Evolutionary conservation across 2,113 vertebrate species (phyloP).

Genomic region (Trogon melanurus): DNA sequence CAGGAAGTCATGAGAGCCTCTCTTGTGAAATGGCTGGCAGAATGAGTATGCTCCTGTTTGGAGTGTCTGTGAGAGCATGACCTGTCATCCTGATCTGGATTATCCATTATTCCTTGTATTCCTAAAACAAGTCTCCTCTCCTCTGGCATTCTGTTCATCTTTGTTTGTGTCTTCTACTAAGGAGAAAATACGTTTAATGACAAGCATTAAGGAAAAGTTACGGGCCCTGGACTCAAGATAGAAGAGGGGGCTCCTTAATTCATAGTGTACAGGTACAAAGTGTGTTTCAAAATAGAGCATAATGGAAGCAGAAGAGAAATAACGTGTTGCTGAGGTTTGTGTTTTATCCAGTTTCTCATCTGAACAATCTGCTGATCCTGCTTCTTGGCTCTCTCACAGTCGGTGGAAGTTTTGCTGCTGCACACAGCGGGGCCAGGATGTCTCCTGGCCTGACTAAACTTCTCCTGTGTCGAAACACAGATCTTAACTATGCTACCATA

Average conservation of each 20-base stretch:
- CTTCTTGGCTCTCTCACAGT: neutral
- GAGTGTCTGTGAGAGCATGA: constrained; percentile 23
- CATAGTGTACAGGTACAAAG: neutral
- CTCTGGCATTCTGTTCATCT: neutral
- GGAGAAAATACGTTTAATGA: neutral
- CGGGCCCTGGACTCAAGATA: neutral
- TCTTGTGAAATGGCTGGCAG: constrained; percentile 56
- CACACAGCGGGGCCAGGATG: neutral
- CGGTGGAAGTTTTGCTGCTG: neutral
- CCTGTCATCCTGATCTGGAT: constrained; percentile 53
- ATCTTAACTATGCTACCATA: neutral
- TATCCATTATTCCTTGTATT: constrained; percentile 16
- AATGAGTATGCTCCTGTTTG: neutral
- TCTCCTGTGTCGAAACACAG: neutral
- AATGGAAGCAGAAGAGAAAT: neutral
- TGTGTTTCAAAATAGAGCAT: neutral
- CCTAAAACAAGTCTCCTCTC: constrained; percentile 13
- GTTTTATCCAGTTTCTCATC: neutral
- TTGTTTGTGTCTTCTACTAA: neutral
- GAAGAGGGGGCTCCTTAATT: neutral
- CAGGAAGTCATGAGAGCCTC: neutral
- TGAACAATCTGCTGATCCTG: neutral
- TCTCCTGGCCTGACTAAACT: neutral
- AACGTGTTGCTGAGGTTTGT: neutral
- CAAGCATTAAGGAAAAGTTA: neutral